Evolutionary conservation across 2,888 invertebrate genomes (phyloP).

Genomic region (Dasypogon diadema): DNA sequence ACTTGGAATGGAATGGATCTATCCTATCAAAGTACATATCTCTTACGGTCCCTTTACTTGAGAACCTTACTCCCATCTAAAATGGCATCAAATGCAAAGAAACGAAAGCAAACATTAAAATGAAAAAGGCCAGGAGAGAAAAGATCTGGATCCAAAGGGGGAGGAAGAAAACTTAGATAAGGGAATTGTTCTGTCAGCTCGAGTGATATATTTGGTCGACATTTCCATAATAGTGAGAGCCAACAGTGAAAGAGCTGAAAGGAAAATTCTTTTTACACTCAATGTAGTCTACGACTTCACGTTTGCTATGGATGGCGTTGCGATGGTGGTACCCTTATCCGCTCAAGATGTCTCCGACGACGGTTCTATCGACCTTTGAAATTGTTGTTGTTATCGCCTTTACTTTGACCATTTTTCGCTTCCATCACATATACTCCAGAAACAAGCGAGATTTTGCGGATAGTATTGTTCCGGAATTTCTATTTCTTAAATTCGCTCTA

Average conservation of each 20-base stretch:
- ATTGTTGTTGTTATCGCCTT: constrained; percentile 27
- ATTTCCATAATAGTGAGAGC: constrained; percentile 69
- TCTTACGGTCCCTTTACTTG: background rate
- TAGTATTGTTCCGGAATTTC: constrained; percentile 19
- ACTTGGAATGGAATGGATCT: constrained; percentile 5
- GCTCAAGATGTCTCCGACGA: constrained; percentile 4
- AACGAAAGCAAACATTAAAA: constrained; percentile 16
- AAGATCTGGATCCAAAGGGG: background rate
- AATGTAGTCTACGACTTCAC: constrained; percentile 14
- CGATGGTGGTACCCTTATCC: constrained; percentile 21
- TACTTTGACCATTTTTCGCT: constrained; percentile 7
- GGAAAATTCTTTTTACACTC: constrained; percentile 46
- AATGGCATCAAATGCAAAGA: background rate
- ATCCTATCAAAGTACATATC: constrained; percentile 10
- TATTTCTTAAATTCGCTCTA: constrained; percentile 25
- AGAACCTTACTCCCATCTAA: background rate
- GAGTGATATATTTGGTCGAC: constrained; percentile 77
- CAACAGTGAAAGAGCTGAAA: constrained; percentile 46
- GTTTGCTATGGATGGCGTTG: background rate
- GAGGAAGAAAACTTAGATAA: constrained; percentile 67
- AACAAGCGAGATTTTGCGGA: constrained; percentile 18
- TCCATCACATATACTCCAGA: background rate
- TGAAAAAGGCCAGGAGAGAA: background rate
- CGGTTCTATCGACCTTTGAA: constrained; percentile 11
- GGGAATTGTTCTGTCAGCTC: constrained; percentile 77